phyloP scores from a whole-genome alignment of 1,140 invertebrate species.

The Nomia melanderi region DNA sequence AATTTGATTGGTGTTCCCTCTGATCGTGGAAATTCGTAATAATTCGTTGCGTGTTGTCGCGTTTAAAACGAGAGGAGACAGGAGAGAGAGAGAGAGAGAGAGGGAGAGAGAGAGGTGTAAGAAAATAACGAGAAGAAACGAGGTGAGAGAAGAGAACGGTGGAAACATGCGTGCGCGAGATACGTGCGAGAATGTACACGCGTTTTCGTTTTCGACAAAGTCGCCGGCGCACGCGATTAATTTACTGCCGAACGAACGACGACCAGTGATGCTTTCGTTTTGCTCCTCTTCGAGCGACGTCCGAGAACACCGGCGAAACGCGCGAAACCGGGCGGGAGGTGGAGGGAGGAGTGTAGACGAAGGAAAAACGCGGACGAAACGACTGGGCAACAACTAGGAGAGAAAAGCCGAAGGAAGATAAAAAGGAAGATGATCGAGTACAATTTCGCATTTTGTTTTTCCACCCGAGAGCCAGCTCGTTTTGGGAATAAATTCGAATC shows the following conservation, averaged over 20 bases:
- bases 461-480: constrained; percentile 50
- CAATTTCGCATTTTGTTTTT: constrained; percentile 23
- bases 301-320: too few relatives aligned
- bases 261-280: background rate
- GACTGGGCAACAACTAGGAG: background rate
- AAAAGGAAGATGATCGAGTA: constrained; percentile 9
- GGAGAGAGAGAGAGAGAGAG: background rate
- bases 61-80: too few relatives aligned
- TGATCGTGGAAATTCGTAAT: constrained; percentile 28
- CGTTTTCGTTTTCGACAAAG: background rate
- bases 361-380: background rate
- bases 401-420: background rate
- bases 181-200: constrained; percentile 8
- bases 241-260: background rate
- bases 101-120: background rate
- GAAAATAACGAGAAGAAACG: background rate
- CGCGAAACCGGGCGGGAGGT: too few relatives aligned
- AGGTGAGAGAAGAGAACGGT: background rate
- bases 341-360: too few relatives aligned
- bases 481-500: constrained; percentile 43
- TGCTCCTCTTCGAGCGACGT: background rate
- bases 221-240: background rate
- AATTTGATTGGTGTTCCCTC: constrained; percentile 36
- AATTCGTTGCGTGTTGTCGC: background rate
- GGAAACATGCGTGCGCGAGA: background rate